Conservation (phyloP, 2,113 vertebrate genomes). For the Lasiurus cinereus region DNA sequence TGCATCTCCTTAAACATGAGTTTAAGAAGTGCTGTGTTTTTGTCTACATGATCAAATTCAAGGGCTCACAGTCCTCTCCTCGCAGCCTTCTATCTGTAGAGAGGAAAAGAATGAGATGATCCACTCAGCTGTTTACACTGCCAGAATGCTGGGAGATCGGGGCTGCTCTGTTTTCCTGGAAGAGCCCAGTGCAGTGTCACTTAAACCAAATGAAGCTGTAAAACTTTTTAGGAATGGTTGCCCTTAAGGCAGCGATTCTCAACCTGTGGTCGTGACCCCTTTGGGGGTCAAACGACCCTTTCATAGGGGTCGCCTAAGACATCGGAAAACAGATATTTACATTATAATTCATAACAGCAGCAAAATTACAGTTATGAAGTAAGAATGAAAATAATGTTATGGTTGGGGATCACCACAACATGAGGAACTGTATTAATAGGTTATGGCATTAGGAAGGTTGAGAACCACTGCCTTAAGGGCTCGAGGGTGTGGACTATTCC, state of each 20-base stretch:
- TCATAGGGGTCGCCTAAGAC: no score
- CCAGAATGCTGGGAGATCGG: not conserved
- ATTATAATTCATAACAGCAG: no score
- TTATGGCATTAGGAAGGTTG: no score
- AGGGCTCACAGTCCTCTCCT: not conserved
- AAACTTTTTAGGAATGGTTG: slow-evolving; percentile 23
- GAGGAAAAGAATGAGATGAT: not conserved
- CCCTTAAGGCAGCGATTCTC: not conserved
- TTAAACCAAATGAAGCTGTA: slow-evolving; percentile 51
- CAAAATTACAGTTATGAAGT: no score
- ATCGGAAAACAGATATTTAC: no score
- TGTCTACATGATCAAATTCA: not conserved
- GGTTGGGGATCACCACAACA: no score
- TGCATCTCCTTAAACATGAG: not conserved
- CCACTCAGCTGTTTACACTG: not conserved
- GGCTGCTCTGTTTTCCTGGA: not conserved
- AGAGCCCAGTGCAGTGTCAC: not conserved
- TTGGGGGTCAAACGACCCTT: no score
- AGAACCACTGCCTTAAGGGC: not conserved
- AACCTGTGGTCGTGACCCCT: no score
- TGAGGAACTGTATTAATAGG: no score
- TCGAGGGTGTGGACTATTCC: not conserved
- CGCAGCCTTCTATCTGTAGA: not conserved
- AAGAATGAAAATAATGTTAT: no score
- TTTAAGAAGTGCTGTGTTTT: not conserved